Percentiles rank a stretch among this genome's conserved stretches.
phyloP scores from a whole-genome alignment of 2,797 vertebrate species.

The Brachyrhaphis roseni region DNA sequence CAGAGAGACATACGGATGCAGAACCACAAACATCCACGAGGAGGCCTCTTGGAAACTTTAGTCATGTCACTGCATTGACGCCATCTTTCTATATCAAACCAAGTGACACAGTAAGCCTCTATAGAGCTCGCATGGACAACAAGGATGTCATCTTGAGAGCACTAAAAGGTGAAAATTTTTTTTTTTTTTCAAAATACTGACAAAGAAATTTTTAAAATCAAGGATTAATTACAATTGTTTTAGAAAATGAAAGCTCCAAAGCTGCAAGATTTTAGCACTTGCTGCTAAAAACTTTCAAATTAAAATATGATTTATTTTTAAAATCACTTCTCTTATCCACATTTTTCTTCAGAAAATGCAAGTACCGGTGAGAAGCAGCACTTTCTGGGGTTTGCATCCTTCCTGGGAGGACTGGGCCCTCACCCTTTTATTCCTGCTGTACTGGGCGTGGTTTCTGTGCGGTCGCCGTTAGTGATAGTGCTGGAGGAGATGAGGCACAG shows the following conservation, averaged over 20 bases:
- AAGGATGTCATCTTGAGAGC: constrained; percentile 70
- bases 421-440: constrained; percentile 86
- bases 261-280: neutral
- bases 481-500: constrained; percentile 85
- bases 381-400: constrained; percentile 88
- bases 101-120: constrained; percentile 42
- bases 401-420: constrained; percentile 82
- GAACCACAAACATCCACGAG: constrained; percentile 41
- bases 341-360: constrained; percentile 67
- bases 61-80: constrained; percentile 60
- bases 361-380: constrained; percentile 74
- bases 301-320: neutral
- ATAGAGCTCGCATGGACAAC: constrained; percentile 70
- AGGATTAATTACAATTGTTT: neutral
- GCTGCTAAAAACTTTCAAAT: neutral
- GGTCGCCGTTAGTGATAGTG: constrained; percentile 79
- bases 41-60: constrained; percentile 57
- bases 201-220: neutral
- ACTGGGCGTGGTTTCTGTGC: constrained; percentile 81
- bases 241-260: neutral
- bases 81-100: constrained; percentile 49
- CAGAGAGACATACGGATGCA: constrained; percentile 9
- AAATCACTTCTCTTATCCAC: neutral
- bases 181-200: neutral
- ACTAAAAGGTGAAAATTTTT: constrained; percentile 69